Conservation (phyloP, 2,113 vertebrate genomes). For the Bubo bubo region DNA sequence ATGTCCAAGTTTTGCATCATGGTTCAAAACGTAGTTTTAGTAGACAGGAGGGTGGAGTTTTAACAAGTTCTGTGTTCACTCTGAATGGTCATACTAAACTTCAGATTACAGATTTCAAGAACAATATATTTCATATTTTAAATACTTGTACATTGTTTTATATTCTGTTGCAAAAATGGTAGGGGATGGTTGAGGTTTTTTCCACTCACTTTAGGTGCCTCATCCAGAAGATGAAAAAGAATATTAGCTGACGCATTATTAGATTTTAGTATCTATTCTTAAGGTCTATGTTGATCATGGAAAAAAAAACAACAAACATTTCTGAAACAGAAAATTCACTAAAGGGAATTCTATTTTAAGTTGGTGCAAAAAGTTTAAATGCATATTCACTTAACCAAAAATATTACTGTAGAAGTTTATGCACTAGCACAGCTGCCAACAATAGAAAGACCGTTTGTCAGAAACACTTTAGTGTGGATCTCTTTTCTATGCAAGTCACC, state of each 20-base stretch:
- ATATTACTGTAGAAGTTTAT: neutral
- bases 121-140: neutral
- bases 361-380: neutral
- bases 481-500: neutral
- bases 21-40: neutral
- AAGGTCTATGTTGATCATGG: neutral
- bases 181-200: fast-evolving
- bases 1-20: neutral
- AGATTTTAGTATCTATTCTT: neutral
- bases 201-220: fast-evolving
- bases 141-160: neutral
- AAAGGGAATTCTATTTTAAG: neutral
- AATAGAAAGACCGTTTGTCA: neutral
- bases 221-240: neutral
- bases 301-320: neutral
- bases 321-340: neutral
- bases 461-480: neutral
- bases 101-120: neutral
- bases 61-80: neutral
- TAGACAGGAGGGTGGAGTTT: neutral
- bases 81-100: neutral
- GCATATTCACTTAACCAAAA: neutral
- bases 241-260: neutral
- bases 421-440: neutral
- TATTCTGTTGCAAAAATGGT: neutral